These are phyloP conservation scores for Cyprinodon tularosa DNA, from an alignment of 2,113 vertebrate genomes.

Conservation along the genomic window DNA sequence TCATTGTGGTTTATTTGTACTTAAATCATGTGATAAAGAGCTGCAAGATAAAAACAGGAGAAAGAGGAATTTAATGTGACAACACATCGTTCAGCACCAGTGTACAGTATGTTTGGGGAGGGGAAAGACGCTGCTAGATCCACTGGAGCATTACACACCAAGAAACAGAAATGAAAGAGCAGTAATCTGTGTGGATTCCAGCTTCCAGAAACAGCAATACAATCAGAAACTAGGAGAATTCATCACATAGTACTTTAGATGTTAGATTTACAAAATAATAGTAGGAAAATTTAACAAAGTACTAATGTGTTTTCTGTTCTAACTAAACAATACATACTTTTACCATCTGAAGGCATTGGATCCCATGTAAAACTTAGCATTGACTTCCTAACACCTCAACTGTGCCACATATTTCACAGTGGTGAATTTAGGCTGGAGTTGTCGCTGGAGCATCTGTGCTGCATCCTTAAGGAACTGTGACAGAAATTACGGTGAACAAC, in stretches of 20 bases:
- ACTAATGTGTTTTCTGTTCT: constrained; percentile 43
- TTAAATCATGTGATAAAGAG: constrained; percentile 73
- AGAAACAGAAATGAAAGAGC: neutral
- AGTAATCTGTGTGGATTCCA: constrained; percentile 5
- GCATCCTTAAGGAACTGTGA: neutral
- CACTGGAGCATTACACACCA: constrained; percentile 12
- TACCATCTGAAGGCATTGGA: constrained; percentile 31
- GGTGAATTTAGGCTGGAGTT: constrained; percentile 21
- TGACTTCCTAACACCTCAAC: constrained; percentile 8
- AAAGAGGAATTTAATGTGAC: constrained; percentile 54
- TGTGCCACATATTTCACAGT: constrained; percentile 46
- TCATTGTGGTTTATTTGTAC: constrained; percentile 76
- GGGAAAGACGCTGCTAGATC: constrained; percentile 13
- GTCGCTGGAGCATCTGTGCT: neutral
- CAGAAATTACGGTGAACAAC: constrained; percentile 6
- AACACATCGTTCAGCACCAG: constrained; percentile 72
- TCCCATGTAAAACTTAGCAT: constrained; percentile 19
- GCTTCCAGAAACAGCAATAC: constrained; percentile 1
- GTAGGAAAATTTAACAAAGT: constrained; percentile 25
- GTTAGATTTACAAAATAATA: constrained; percentile 14
- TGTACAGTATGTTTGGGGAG: constrained; percentile 32
- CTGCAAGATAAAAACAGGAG: constrained; percentile 46
- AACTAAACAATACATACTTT: constrained; percentile 34
- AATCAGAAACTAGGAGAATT: constrained; percentile 21
- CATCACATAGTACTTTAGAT: constrained; percentile 11